These are phyloP conservation scores for Spermophilus dauricus DNA, from an alignment of 2,113 vertebrate genomes.

Conservation along the genomic window DNA sequence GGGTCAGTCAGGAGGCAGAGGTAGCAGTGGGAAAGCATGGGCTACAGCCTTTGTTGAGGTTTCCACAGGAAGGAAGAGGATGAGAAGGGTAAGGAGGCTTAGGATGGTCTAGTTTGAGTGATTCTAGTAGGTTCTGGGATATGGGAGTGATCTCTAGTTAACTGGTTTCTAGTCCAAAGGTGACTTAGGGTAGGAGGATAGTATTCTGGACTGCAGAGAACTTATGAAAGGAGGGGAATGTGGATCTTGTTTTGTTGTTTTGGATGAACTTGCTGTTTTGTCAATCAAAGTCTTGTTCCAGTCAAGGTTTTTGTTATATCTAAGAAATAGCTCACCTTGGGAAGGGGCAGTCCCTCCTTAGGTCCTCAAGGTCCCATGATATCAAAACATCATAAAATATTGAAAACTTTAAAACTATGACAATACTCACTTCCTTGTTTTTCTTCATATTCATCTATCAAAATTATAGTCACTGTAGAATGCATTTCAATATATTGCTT, in stretches of 20 bases:
- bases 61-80: neutral
- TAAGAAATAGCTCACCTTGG: neutral
- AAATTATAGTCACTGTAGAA: neutral
- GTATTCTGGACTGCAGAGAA: neutral
- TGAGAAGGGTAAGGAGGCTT: neutral
- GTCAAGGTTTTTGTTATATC: neutral
- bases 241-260: neutral
- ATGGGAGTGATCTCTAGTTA: neutral
- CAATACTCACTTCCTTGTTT: neutral
- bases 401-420: neutral
- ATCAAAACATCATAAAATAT: neutral
- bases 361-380: neutral
- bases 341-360: neutral
- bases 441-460: neutral
- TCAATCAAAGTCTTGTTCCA: neutral
- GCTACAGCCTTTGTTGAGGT: neutral
- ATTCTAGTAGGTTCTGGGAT: neutral
- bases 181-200: neutral
- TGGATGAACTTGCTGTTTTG: neutral
- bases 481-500: neutral
- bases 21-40: neutral
- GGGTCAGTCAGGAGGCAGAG: neutral
- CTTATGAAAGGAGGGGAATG: neutral
- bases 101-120: neutral
- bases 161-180: neutral